phyloP scores from a whole-genome alignment of 2,888 invertebrate genomes.

The Synergus itoensis region DNA sequence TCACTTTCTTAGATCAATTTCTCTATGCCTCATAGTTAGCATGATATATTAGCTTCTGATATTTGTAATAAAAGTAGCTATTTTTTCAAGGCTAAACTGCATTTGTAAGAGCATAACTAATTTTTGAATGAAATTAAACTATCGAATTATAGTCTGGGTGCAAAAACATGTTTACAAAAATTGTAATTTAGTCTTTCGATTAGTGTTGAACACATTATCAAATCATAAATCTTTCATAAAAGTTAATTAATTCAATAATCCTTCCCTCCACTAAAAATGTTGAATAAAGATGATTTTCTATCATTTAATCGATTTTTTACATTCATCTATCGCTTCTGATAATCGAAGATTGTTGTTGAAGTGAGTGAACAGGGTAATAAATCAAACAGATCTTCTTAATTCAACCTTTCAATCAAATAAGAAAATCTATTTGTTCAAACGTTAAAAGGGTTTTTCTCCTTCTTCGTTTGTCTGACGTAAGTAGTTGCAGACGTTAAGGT shows the following conservation, averaged over 20 bases:
- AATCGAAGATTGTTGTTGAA: neutral
- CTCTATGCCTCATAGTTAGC: neutral
- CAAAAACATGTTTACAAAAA: neutral
- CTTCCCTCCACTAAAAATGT: neutral
- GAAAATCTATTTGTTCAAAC: neutral
- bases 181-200: neutral
- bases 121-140: neutral
- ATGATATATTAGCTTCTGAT: neutral
- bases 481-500: conserved; percentile 13
- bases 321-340: neutral
- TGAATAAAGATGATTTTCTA: neutral
- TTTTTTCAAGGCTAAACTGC: neutral
- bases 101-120: neutral
- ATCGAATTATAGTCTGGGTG: neutral
- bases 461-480: neutral
- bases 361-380: neutral
- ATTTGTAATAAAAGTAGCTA: neutral
- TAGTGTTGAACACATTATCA: neutral
- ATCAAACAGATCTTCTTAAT: conserved; percentile 14
- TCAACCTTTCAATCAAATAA: neutral
- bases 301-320: neutral
- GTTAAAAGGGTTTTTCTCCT: conserved; percentile 11
- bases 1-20: neutral
- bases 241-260: neutral
- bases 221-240: neutral